Evolutionary conservation across 2,113 vertebrate species (phyloP).

Genomic region (Narcine bancroftii): DNA sequence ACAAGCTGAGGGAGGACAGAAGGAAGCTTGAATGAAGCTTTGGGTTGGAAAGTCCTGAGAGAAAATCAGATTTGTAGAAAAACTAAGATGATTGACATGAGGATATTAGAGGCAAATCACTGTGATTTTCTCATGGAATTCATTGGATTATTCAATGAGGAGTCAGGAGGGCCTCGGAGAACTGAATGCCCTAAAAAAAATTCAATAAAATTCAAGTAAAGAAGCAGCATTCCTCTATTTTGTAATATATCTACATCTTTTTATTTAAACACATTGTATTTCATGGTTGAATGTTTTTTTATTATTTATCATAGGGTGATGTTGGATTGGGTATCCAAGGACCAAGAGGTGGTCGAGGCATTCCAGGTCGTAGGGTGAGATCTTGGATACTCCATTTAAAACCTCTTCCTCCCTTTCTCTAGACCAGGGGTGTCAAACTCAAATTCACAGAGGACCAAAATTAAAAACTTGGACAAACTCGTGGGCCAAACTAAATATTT

Average conservation of each 20-base stretch:
- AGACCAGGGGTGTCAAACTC: no score
- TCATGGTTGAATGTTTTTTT: neutral
- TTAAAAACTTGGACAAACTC: no score
- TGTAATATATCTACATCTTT: neutral
- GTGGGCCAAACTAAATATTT: no score
- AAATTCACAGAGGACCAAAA: no score
- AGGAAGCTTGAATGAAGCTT: no score
- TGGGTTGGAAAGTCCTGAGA: no score
- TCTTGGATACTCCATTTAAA: neutral
- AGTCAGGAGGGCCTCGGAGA: no score
- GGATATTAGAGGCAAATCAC: neutral
- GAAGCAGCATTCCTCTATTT: neutral
- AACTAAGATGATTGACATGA: neutral
- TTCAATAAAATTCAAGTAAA: neutral
- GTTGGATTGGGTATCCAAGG: conserved; percentile 58
- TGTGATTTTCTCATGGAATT: neutral
- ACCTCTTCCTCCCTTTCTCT: neutral
- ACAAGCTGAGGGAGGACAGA: no score
- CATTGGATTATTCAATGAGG: no score
- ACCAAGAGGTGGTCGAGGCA: conserved; percentile 59
- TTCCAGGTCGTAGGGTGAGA: conserved; percentile 64
- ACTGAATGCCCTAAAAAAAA: no score
- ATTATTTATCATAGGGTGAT: conserved; percentile 59
- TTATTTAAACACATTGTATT: neutral
- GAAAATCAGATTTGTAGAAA: no score